Evolutionary conservation across 2,888 invertebrate species (phyloP), one percentile per base, ranked within the genome.

Genomic region (Molorchus minor): DNA sequence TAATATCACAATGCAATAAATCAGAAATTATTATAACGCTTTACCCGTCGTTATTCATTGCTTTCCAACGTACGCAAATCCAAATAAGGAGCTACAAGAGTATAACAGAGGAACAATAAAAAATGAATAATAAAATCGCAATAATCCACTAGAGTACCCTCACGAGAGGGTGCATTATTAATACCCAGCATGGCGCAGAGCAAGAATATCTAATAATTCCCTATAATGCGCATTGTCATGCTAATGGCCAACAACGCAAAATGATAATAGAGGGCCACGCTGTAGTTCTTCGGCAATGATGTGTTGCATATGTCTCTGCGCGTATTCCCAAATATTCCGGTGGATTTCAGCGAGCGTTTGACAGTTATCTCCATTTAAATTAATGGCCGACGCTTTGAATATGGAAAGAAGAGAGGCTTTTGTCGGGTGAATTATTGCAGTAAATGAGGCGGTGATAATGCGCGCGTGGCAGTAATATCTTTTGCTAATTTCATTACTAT

Each of bases 121-220:
- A 67, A 67, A 69, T 67, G 71, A 70, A 74, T 71, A 74, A 74
- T 74, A 74, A 75, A 75, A 75, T 63, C 68, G 71, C 71, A 71
- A 75, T 74, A 74, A 71, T 73, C 71, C 70, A 62, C 49, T 47
- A 67, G 65, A 68, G 65, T 68, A 62, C 65, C 64, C 65, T 59
- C 58, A 61, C 46, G 62, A 68, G 64, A 68, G 70, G 70, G 70
- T 69, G 72, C 71, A 72, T 71, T 73, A 72, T 71, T 70, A 64
- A 25, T 61, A 59, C 75, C 75, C 75, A 74, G 73, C 75, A 75
- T 52, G 55, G 59, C 40, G 41, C 52, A 16, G 40, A 41, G 71
- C 74, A 74, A 74, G 68, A 71, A 70, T 74, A 76, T 77, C 77
- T 75, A 75, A 77, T 78, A 78, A 78, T 78, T 78, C 75, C 75